These are phyloP conservation scores for Parambassis ranga DNA, from an alignment of 2,797 vertebrate genomes.

Conservation along the genomic window DNA sequence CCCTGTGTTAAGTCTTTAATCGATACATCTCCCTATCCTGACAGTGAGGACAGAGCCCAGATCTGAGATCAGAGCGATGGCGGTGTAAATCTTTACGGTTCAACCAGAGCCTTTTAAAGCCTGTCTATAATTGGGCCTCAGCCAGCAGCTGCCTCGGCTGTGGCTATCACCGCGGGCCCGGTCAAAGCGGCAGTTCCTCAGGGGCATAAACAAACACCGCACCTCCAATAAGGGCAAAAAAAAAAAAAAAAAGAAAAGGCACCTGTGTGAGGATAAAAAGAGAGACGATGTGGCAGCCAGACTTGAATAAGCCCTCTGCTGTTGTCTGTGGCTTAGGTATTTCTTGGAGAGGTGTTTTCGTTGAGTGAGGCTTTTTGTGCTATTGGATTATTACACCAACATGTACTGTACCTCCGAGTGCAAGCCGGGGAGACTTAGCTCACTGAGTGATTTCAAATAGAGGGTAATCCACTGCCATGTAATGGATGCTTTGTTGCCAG, in stretches of 20 bases:
- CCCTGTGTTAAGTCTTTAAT: constrained; percentile 83
- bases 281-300: constrained; percentile 35
- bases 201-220: constrained; percentile 69
- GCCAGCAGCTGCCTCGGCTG: constrained; percentile 71
- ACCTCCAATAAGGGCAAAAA: constrained; percentile 48
- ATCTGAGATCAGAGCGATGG: constrained; percentile 82
- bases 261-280: constrained; percentile 59
- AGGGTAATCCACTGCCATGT: constrained; percentile 69
- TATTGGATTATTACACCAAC: constrained; percentile 61
- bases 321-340: constrained; percentile 38
- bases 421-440: constrained; percentile 61
- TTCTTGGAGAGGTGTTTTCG: constrained; percentile 56
- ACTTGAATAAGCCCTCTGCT: constrained; percentile 37
- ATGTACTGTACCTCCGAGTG: constrained; percentile 65
- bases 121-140: constrained; percentile 79
- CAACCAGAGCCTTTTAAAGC: constrained; percentile 82
- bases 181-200: constrained; percentile 60
- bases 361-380: constrained; percentile 55
- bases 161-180: constrained; percentile 31
- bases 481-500: constrained; percentile 69
- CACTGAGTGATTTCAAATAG: constrained; percentile 71
- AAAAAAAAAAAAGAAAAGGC: constrained; percentile 7
- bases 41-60: constrained; percentile 80
- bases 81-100: constrained; percentile 85
- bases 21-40: constrained; percentile 82